These are phyloP conservation scores for Saccopteryx bilineata DNA, from an alignment of 2,113 vertebrate genomes.

Conservation along the genomic window DNA sequence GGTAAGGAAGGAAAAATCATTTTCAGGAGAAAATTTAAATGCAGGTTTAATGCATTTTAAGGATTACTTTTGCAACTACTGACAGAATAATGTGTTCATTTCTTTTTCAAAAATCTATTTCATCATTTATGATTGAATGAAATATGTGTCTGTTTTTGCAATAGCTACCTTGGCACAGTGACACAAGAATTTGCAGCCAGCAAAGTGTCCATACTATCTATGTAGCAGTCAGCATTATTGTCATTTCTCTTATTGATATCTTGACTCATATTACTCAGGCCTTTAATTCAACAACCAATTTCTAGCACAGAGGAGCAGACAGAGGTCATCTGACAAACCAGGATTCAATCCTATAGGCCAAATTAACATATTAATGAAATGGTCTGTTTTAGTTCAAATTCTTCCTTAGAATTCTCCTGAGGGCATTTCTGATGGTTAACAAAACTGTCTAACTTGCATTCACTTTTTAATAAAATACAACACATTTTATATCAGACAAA, in stretches of 20 bases:
- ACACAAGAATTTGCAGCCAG: not conserved
- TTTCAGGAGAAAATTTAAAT: not conserved
- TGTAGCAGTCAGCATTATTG: not conserved
- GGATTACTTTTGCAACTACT: not conserved
- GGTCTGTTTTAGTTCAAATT: not conserved
- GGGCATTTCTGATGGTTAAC: not conserved
- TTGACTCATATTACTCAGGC: not conserved
- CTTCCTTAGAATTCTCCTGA: not conserved
- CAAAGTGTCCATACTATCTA: fast-evolving
- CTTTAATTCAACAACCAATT: not conserved
- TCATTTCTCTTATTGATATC: not conserved
- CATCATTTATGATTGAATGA: not conserved
- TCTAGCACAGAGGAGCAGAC: not conserved
- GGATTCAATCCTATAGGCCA: not conserved
- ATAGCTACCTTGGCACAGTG: not conserved
- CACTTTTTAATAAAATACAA: not conserved
- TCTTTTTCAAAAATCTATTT: not conserved
- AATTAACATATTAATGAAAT: not conserved
- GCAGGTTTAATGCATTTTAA: not conserved
- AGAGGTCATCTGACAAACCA: not conserved
- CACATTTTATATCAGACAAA: not conserved
- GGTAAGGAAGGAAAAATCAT: not conserved
- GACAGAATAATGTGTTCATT: not conserved
- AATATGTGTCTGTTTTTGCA: not conserved
- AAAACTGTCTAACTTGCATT: not conserved